Percentiles rank a stretch among this genome's conserved stretches.
Evolutionary conservation across 2,888 invertebrate genomes (phyloP).

Genomic region (Quadriops clusia): DNA sequence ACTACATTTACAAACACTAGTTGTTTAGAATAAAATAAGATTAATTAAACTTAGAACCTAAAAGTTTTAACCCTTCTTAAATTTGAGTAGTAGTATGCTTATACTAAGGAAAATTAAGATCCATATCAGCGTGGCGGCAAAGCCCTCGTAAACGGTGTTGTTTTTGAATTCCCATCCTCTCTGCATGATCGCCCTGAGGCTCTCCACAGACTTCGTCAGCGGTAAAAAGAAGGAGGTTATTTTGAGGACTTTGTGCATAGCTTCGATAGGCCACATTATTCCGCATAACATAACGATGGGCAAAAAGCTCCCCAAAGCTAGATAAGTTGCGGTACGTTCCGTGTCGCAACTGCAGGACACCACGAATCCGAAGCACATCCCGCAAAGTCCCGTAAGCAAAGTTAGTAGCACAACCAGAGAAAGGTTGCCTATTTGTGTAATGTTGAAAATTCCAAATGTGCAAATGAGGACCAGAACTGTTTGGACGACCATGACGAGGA

Average conservation of each 20-base stretch:
- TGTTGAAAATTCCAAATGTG: slow-evolving; percentile 62
- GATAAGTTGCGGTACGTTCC: slow-evolving; percentile 73
- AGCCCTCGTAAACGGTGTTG: slow-evolving; percentile 69
- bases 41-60: not conserved
- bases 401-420: slow-evolving; percentile 63
- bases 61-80: slow-evolving; percentile 47
- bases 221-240: slow-evolving; percentile 62
- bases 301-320: slow-evolving; percentile 74
- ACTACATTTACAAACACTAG: too few species aligned
- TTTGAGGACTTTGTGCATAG: slow-evolving; percentile 62
- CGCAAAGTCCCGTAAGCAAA: slow-evolving; percentile 75
- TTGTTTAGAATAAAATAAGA: not conserved
- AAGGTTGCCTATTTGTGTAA: slow-evolving; percentile 67
- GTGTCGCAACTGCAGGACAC: slow-evolving; percentile 70
- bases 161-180: slow-evolving; percentile 67
- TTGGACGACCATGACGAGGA: slow-evolving; percentile 77
- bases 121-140: slow-evolving; percentile 68
- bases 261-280: slow-evolving; percentile 92
- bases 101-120: slow-evolving; percentile 61
- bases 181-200: slow-evolving; percentile 72
- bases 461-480: slow-evolving; percentile 66
- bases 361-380: slow-evolving; percentile 87
- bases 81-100: slow-evolving; percentile 66
- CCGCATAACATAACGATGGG: slow-evolving; percentile 80
- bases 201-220: slow-evolving; percentile 78